Evolutionary conservation across 2,888 invertebrate species (phyloP).

Genomic region (Lepetodrilus schrolli): DNA sequence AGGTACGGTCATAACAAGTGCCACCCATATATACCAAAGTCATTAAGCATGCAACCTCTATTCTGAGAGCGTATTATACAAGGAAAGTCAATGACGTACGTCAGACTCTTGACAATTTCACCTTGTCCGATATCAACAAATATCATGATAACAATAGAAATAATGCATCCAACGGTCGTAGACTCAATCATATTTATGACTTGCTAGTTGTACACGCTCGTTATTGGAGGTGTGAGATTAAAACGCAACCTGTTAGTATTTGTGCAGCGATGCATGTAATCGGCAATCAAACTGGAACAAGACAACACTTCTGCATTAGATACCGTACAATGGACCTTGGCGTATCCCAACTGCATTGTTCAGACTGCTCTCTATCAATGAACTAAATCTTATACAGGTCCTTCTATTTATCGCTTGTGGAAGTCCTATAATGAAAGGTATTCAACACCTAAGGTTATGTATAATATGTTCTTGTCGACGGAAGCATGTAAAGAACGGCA

Average conservation of each 20-base stretch:
- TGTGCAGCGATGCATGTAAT: not conserved
- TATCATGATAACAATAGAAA: too few species aligned
- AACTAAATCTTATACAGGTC: not conserved
- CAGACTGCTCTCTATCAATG: not conserved
- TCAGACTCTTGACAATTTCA: too few species aligned
- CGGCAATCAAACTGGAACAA: not conserved
- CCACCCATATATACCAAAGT: too few species aligned
- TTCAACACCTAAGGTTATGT: not conserved
- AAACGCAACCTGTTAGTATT: not conserved
- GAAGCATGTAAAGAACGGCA: constrained; percentile 22
- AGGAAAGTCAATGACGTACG: too few species aligned
- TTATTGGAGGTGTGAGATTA: too few species aligned
- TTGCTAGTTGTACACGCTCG: too few species aligned
- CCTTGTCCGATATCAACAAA: too few species aligned
- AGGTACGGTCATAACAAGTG: too few species aligned
- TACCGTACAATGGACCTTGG: not conserved
- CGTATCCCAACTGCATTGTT: not conserved
- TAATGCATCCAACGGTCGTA: too few species aligned
- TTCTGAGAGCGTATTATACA: too few species aligned
- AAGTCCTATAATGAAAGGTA: not conserved
- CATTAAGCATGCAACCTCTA: too few species aligned
- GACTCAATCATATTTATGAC: too few species aligned
- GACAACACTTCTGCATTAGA: constrained; percentile 8
- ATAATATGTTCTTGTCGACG: not conserved
- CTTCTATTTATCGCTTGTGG: constrained; percentile 1